A percentile compares a stretch with the other conserved stretches of the same genome.
Conservation (phyloP, 2,888 invertebrate genomes). For the Nomada goodeniana region DNA sequence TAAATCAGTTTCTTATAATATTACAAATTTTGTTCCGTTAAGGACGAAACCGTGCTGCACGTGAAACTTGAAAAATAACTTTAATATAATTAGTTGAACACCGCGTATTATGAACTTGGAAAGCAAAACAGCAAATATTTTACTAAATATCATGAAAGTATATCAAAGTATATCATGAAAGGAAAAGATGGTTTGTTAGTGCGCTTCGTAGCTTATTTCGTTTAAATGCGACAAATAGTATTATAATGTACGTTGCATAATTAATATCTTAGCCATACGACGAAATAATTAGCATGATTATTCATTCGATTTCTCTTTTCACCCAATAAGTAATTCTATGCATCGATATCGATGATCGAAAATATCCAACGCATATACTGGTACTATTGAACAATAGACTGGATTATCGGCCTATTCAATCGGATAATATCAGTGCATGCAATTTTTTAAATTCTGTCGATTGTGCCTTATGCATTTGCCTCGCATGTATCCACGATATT, state of each 20-base stretch:
- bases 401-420: conserved; percentile 11
- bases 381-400: conserved; percentile 8
- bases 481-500: conserved; percentile 7
- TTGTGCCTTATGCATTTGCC: neutral
- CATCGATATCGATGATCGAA: neutral
- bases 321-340: neutral
- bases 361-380: neutral
- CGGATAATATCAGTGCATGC: conserved; percentile 5
- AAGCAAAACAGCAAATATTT: neutral
- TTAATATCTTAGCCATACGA: conserved; percentile 6
- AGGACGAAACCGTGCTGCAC: no score
- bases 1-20: neutral
- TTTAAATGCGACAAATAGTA: neutral
- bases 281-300: conserved; percentile 9
- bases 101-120: neutral
- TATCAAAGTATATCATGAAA: no score
- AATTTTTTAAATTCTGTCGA: neutral
- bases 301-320: conserved; percentile 4
- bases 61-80: neutral
- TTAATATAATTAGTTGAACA: neutral
- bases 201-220: neutral
- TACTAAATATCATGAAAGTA: no score
- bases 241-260: neutral
- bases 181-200: neutral
- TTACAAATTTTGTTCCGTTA: neutral